phyloP scores from a whole-genome alignment of 2,888 invertebrate genomes.

The Drosophila histrio region DNA sequence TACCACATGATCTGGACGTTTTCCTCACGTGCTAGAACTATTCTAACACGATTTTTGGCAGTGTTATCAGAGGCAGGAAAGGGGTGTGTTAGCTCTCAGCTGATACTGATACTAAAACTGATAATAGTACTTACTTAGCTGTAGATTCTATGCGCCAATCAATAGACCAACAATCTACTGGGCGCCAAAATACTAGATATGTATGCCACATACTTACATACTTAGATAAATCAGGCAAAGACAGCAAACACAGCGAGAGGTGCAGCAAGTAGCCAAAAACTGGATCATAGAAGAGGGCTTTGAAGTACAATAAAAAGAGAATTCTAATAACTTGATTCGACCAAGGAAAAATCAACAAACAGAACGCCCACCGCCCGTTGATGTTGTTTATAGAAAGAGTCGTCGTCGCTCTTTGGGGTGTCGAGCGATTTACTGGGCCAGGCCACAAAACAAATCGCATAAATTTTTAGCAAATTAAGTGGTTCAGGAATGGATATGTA shows the following conservation, averaged over 20 bases:
- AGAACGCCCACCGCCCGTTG: slow-evolving; percentile 35
- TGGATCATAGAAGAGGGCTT: not conserved
- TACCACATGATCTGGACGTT: slow-evolving; percentile 54
- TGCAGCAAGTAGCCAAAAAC: not conserved
- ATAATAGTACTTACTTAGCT: not conserved
- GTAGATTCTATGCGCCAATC: not conserved
- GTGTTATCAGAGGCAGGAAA: slow-evolving; percentile 12
- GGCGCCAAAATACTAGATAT: slow-evolving; percentile 3
- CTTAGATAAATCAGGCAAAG: slow-evolving; percentile 22
- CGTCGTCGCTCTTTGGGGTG: slow-evolving; percentile 27
- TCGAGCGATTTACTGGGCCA: slow-evolving; percentile 38
- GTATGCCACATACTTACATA: slow-evolving; percentile 17
- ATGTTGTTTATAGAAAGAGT: slow-evolving; percentile 32
- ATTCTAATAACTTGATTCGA: not conserved
- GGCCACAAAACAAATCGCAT: slow-evolving; percentile 30
- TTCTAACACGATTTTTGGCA: slow-evolving; percentile 47
- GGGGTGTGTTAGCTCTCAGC: not conserved
- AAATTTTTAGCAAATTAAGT: slow-evolving; percentile 48
- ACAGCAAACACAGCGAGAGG: slow-evolving; percentile 14
- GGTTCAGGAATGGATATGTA: slow-evolving; percentile 10
- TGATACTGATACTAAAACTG: not conserved
- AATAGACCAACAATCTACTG: slow-evolving; percentile 2
- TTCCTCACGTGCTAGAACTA: slow-evolving; percentile 49
- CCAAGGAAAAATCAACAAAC: slow-evolving; percentile 19
- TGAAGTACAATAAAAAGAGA: not conserved